Base-by-base conservation (phyloP, 2,888 invertebrate species). In the Bellardia pandia region DNA sequence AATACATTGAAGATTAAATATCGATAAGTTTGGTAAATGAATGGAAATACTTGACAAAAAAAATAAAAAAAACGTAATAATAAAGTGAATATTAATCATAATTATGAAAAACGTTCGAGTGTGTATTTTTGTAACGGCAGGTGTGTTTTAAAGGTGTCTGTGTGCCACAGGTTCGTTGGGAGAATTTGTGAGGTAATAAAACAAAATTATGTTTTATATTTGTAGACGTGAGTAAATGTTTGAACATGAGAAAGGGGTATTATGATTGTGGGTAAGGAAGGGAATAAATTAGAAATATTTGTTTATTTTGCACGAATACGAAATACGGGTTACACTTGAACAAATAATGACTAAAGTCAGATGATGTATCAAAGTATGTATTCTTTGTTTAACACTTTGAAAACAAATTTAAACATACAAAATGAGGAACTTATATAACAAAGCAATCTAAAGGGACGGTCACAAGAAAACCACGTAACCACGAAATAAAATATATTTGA, bases 41-140 rank as follows among this genome's bases (percentile, higher is more conserved):
- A 11, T 33, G 33, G 48, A n/a, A 14, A 51, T n/a, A 58, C 14
- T 14, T 9, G 13, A 16, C 45, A 8, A 45, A 45, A 23, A 23
- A 23, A 23, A 23, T 13, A 16, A 60, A 8, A 45, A 45, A 45
- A 33, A 5, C 7, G 11, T 30, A 45, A n/a, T 33, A 75, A 37
- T 13, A 68, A 33, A n/a, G 40, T 56, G 16, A 42, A n/a, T 72
- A 80, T 78, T 81, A 79, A 48, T 82, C 82, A 69, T 68, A 53
- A 68, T 62, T 75, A 79, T 40, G 37, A 33, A 66, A 23, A 14
- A 56, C 7, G n/a, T n/a, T 37, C 2, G 40, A 51, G 16, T 40
- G 33, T 9, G 45, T 33, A 40, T 48, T 48, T 48, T 60, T 53
- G 51, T 62, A 62, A 40, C 42, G 30, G 42, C 58, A 78, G 75